A percentile compares a stretch with the other conserved stretches of the same genome.
phyloP scores from a whole-genome alignment of 1,140 invertebrate species.

The Nasonia vitripennis region DNA sequence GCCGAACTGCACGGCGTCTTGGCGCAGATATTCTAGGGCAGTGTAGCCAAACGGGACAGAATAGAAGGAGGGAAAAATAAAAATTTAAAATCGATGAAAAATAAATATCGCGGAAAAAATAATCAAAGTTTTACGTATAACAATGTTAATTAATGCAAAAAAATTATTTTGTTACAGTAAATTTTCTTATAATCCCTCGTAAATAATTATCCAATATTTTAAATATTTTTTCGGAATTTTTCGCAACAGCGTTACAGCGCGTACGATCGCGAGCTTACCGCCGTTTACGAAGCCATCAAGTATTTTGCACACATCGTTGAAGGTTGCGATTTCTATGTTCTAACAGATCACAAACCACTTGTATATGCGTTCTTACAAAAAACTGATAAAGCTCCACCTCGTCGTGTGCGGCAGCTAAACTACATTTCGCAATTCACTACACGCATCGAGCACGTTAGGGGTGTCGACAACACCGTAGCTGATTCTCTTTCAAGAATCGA shows the following conservation, averaged over 20 bases:
- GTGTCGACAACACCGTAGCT: background rate
- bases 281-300: background rate
- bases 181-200: no score
- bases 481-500: background rate
- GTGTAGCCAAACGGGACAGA: no score
- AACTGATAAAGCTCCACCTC: background rate
- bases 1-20: no score
- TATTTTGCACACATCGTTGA: background rate
- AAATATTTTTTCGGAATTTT: no score
- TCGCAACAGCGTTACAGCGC: background rate
- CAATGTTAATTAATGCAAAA: no score
- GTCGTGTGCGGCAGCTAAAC: background rate
- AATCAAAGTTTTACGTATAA: no score
- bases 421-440: background rate
- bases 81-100: no score
- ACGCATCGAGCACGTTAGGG: background rate
- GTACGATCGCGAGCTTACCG: background rate
- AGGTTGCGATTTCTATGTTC: background rate
- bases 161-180: no score
- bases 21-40: no score
- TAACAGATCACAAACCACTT: slow-evolving; percentile 6
- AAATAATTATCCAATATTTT: no score
- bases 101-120: no score
- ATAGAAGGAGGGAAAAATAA: no score
- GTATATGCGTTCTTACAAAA: background rate